These are phyloP conservation scores for Colletes collaris DNA, from an alignment of 2,888 invertebrate species.

Conservation along the genomic window DNA sequence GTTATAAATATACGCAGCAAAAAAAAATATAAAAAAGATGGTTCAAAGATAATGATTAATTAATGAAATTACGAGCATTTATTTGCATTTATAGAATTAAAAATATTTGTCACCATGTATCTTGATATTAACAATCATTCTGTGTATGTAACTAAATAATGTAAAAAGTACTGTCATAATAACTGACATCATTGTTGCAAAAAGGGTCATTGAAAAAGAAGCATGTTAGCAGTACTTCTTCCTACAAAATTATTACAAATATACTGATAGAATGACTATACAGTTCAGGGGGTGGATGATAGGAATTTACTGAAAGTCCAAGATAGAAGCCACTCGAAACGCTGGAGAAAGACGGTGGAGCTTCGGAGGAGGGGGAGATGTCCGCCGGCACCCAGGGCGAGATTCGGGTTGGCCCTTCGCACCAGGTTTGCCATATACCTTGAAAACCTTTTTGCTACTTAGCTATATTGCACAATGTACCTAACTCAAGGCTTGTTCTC, in stretches of 20 bases:
- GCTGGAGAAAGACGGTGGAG: conserved; percentile 83
- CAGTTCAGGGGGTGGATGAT: conserved; percentile 82
- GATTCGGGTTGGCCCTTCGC: conserved; percentile 91
- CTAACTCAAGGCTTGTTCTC: conserved; percentile 78
- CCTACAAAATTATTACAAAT: conserved; percentile 54
- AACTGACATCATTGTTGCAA: conserved; percentile 52
- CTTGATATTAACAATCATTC: background rate
- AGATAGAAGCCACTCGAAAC: conserved; percentile 81
- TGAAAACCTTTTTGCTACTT: conserved; percentile 77
- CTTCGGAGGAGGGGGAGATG: conserved; percentile 83
- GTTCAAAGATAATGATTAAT: too few relatives aligned
- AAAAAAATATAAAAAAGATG: background rate
- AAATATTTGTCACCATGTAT: background rate
- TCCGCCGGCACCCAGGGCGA: conserved; percentile 89
- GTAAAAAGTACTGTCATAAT: conserved; percentile 38
- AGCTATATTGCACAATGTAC: conserved; percentile 79
- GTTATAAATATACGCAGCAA: background rate
- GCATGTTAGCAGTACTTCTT: conserved; percentile 66
- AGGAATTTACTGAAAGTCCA: conserved; percentile 81
- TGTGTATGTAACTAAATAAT: conserved; percentile 1
- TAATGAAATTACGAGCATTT: too few relatives aligned
- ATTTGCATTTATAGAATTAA: background rate
- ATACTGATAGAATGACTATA: conserved; percentile 75
- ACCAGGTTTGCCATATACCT: conserved; percentile 86
- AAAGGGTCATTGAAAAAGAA: conserved; percentile 49